Base-by-base conservation (phyloP, 2,888 invertebrate species). In the Brenthis daphne region DNA sequence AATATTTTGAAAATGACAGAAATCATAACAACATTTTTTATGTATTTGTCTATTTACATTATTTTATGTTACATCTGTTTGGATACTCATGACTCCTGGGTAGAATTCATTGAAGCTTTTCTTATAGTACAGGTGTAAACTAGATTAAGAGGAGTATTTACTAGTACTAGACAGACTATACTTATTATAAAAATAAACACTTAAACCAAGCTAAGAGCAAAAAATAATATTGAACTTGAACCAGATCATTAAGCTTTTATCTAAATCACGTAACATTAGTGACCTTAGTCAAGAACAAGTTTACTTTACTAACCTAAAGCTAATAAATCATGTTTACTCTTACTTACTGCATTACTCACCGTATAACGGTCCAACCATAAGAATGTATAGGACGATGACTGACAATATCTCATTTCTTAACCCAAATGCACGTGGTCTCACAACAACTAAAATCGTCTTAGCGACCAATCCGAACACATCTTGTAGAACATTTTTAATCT, bases 331-430 rank as follows among this genome's bases (percentile, higher is more conserved):
- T 47, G 29, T 64, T 60, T 33, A 29, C 11, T 54, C 55, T 43
- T 56, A 51, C 56, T 63, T 57, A 56, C 8, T 58, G 16, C 29
- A 14, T 56, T 65, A 75, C 93, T 90, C 72, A 92, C 93, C 93
- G 71, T 92, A 93, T 37, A 92, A 80, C 43, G 93, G 93, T 77
- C 93, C 93, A 51, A 92, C 92, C 87, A 92, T 89, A 1, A 92
- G 78, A 33, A 93, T 77, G 68, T 92, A 93, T 16, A 93, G 69
- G 1, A 85, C 64, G 24, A 93, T 77, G n/a, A 93, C 82, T 70
- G 85, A 80, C 72, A 90, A 78, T 77, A 93, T 89, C 73, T 90
- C 86, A 65, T 81, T 79, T 72, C 93, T 85, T 67, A 89, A 85
- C 55, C 79, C 79, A 60, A 80, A 81, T 0, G 80, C 81, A 60